Conservation (phyloP, 2,113 vertebrate genomes). For the Electrona antarctica region DNA sequence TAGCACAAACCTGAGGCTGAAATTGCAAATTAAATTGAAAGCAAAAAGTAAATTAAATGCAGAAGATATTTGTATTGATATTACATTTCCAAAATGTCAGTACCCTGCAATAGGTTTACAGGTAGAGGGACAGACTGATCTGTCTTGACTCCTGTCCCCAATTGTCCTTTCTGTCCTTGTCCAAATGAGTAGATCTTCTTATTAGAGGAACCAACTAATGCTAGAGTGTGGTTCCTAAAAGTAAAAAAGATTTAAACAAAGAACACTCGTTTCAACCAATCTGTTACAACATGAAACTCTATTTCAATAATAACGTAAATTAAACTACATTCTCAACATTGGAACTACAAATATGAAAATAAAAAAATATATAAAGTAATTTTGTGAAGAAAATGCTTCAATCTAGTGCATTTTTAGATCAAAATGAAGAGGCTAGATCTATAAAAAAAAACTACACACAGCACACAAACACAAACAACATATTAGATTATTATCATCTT, state of each 20-base stretch:
- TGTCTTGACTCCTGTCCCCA: slow-evolving; percentile 40
- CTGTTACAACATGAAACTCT: not conserved
- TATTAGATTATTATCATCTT: too few relatives aligned
- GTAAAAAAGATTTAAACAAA: not conserved
- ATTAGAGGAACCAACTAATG: slow-evolving; percentile 29
- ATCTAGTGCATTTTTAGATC: too few relatives aligned
- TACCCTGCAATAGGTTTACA: slow-evolving; percentile 32
- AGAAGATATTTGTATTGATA: not conserved
- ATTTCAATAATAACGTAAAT: not conserved
- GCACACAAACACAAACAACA: too few relatives aligned
- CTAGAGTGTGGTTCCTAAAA: slow-evolving; percentile 58
- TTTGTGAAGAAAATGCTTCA: too few relatives aligned
- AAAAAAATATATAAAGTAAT: too few relatives aligned
- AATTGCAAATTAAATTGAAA: too few relatives aligned
- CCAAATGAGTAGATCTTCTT: slow-evolving; percentile 58
- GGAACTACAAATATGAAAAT: too few relatives aligned
- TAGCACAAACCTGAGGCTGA: too few relatives aligned
- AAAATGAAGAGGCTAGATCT: too few relatives aligned
- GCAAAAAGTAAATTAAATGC: not conserved
- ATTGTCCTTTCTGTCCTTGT: slow-evolving; percentile 50
- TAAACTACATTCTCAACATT: not conserved
- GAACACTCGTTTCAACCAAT: not conserved
- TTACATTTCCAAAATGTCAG: not conserved
- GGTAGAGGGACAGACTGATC: slow-evolving; percentile 39
- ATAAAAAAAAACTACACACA: too few relatives aligned